A percentile compares a stretch with the other conserved stretches of the same genome.
Evolutionary conservation across 2,888 invertebrate species (phyloP).

Genomic region (Harpalus rufipes): DNA sequence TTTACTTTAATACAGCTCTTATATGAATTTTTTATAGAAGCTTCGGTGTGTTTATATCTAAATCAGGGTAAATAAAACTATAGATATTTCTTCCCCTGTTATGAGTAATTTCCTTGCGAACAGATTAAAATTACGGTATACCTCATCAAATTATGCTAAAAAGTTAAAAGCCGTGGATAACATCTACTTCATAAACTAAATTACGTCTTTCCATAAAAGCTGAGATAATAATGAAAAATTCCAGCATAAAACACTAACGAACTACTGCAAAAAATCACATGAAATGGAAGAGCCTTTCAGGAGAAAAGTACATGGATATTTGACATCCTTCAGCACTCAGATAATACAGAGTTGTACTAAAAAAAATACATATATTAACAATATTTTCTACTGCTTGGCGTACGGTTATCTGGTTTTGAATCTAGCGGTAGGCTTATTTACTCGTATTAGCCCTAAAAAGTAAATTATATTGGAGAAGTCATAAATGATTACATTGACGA

Average conservation of each 20-base stretch:
- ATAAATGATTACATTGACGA: no score
- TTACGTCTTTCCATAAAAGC: conserved; percentile 42
- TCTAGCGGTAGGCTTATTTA: no score
- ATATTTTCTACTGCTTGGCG: no score
- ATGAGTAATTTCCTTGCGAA: conserved; percentile 5
- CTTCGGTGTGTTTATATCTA: background rate
- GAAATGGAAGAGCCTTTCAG: conserved; percentile 16
- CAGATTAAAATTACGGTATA: conserved; percentile 33
- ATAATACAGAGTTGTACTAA: background rate
- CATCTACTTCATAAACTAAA: conserved; percentile 35
- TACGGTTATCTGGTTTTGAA: no score
- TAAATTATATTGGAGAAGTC: no score
- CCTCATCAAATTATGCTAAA: conserved; percentile 16
- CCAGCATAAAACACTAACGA: conserved; percentile 40
- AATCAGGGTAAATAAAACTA: background rate
- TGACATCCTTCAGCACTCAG: background rate
- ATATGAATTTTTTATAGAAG: background rate
- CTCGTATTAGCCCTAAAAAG: no score
- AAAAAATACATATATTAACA: background rate
- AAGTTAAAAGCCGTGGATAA: conserved; percentile 23
- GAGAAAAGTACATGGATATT: background rate
- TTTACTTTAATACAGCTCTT: no score
- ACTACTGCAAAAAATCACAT: conserved; percentile 43
- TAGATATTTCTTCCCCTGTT: background rate
- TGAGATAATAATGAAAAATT: conserved; percentile 37